phyloP scores from a whole-genome alignment of 2,797 vertebrate species.

The Onychomys torridus region DNA sequence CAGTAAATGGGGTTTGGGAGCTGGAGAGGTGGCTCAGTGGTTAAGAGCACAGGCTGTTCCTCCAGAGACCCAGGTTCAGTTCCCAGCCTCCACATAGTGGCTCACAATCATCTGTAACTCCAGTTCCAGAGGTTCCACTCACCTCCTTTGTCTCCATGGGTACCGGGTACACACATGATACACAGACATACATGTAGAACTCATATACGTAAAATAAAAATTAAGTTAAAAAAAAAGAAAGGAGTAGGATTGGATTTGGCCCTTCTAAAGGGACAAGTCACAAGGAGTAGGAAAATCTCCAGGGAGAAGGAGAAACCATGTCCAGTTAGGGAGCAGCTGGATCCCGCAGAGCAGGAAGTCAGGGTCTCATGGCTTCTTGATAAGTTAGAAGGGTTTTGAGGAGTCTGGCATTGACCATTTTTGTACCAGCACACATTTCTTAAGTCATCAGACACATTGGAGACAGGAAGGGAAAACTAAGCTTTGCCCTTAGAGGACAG shows the following conservation, averaged over 20 bases:
- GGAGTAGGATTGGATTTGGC: neutral
- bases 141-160: neutral
- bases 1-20: neutral
- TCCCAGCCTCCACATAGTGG: neutral
- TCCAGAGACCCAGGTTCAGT: neutral
- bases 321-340: neutral
- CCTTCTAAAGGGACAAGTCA: neutral
- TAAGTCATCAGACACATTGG: neutral
- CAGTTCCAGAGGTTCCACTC: neutral
- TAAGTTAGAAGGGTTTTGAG: neutral
- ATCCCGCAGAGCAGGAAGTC: neutral
- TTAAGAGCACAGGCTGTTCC: neutral
- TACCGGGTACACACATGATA: neutral
- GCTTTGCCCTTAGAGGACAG: constrained; percentile 45
- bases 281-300: neutral
- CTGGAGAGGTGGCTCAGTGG: neutral
- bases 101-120: neutral
- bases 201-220: neutral
- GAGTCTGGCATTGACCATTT: neutral
- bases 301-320: neutral
- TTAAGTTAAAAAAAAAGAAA: neutral
- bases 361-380: neutral
- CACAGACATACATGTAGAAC: too few species aligned
- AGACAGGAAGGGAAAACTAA: constrained; percentile 13
- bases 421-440: constrained; percentile 13